phyloP scores from a whole-genome alignment of 2,797 vertebrate genomes.

The Rhinella marina region DNA sequence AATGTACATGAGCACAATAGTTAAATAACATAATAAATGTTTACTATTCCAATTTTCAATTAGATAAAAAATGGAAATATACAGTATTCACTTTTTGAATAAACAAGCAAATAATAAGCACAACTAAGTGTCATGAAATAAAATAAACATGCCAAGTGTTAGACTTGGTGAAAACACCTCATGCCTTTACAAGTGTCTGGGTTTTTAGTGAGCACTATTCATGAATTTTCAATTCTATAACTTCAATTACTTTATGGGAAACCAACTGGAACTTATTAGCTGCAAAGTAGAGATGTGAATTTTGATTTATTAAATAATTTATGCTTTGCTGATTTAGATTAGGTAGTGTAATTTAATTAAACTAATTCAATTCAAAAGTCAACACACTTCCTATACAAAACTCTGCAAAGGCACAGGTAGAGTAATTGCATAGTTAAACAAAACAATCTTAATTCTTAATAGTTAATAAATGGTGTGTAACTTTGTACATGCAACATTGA shows the following conservation, averaged over 20 bases:
- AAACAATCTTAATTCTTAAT: slow-evolving; percentile 22
- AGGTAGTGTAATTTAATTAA: slow-evolving; percentile 61
- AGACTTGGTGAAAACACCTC: slow-evolving; percentile 1
- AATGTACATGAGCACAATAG: background rate
- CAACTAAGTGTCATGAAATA: background rate
- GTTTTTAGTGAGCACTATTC: slow-evolving; percentile 51
- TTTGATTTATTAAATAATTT: slow-evolving; percentile 62
- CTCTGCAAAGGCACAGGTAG: slow-evolving; percentile 42
- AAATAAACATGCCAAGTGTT: slow-evolving; percentile 33
- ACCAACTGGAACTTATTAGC: slow-evolving; percentile 61
- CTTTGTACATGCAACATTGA: slow-evolving; percentile 18
- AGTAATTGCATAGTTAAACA: slow-evolving; percentile 29
- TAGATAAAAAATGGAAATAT: background rate
- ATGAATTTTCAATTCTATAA: slow-evolving; percentile 53
- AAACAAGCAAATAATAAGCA: background rate
- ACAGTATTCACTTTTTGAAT: background rate
- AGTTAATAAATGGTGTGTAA: slow-evolving; percentile 31
- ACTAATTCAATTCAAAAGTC: slow-evolving; percentile 60
- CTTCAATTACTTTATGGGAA: slow-evolving; percentile 62
- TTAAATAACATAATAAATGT: background rate
- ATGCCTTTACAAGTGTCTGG: slow-evolving; percentile 35
- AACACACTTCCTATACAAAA: slow-evolving; percentile 53
- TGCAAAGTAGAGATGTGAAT: slow-evolving; percentile 58
- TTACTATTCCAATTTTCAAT: background rate
- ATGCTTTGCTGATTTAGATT: slow-evolving; percentile 62